Base-by-base conservation (phyloP, 2,888 invertebrate genomes). In the Nezara viridula region DNA sequence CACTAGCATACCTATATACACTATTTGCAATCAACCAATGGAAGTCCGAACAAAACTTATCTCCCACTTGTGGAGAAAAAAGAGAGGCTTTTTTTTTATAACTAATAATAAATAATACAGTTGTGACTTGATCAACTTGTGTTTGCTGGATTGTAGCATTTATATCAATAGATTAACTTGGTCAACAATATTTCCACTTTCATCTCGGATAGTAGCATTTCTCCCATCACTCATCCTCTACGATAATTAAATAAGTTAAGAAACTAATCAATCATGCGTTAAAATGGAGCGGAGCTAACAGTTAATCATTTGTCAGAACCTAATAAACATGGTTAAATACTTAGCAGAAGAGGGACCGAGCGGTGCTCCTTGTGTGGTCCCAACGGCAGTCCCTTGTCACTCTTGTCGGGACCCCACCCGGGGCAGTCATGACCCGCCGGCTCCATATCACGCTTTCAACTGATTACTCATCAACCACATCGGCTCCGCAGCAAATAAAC, bases 371-470 rank as follows among this genome's bases (percentile, higher is more conserved):
- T 81, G 81, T 81, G 81, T 44, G 44, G 44, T 44, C 44, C 81
- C 40, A 44, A 81, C 81, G 81, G 81, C 44, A 44, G 81, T 81
- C 44, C 44, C 81, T 1, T 81, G 81, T 81, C 81, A 81, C 81
- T 44, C 81, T 77, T 44, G 81, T 44, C n/a, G 44, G 44, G 81
- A 21, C 81, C 44, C 81, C 81, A 44, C 81, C 81, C 81, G 81
- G 81, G 81, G 81, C 81, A 81, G 81, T 81, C 81, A 81, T 81
- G 81, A 81, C 6, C 81, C 81, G n/a, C 24, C n/a, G 44, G 44
- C 81, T 47, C 44, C 81, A 44, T 44, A 81, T 81, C 81, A 81
- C 44, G 81, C 81, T 81, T 44, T 81, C 44, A 44, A 3, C 81
- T 44, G 81, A 81, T 47, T 81, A 47, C 81, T 44, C 81, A 44